A percentile compares a stretch with the other conserved stretches of the same genome.
These are phyloP conservation scores for Cairina moschata DNA, from an alignment of 2,113 vertebrate species.

Conservation along the genomic window DNA sequence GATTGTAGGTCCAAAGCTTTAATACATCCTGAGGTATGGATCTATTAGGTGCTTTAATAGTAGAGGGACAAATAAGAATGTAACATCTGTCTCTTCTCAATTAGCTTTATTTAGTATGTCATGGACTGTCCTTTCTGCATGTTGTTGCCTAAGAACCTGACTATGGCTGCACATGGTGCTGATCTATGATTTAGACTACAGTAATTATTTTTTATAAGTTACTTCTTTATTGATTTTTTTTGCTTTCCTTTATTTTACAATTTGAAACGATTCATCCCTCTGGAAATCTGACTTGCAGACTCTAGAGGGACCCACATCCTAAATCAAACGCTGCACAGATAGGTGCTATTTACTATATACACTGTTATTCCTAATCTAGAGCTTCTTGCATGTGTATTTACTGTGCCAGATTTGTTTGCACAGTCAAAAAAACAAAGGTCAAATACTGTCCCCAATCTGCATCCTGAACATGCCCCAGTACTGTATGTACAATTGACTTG, in stretches of 20 bases:
- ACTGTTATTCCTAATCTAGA: not conserved
- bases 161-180: not conserved
- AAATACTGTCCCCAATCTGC: not conserved
- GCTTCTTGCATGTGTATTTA: not conserved
- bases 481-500: not conserved
- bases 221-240: not conserved
- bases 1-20: not conserved
- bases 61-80: not conserved
- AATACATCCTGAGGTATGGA: not conserved
- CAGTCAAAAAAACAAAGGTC: not conserved
- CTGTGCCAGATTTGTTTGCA: not conserved
- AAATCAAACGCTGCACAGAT: not conserved
- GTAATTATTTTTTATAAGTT: not conserved
- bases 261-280: not conserved
- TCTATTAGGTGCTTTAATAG: not conserved
- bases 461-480: rapidly evolving
- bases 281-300: not conserved
- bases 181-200: not conserved
- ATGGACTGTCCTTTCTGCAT: not conserved
- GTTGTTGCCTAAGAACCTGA: not conserved
- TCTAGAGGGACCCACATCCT: not conserved
- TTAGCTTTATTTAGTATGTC: not conserved
- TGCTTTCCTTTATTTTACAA: not conserved
- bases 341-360: not conserved
- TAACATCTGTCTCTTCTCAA: not conserved